These are phyloP conservation scores for Acanthochromis polyacanthus DNA, from an alignment of 2,113 vertebrate genomes.

Conservation along the genomic window DNA sequence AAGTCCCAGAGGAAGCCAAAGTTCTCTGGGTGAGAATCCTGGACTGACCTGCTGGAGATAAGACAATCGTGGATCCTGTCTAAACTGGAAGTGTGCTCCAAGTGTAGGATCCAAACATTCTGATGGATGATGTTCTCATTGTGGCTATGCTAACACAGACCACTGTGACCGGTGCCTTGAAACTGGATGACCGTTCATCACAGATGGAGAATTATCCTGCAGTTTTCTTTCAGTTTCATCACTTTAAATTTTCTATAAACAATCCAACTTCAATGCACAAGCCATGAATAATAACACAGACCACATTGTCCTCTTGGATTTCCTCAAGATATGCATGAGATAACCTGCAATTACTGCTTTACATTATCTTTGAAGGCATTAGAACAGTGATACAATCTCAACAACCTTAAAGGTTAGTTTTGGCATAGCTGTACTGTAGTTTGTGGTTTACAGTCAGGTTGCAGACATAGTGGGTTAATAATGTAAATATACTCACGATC, in stretches of 20 bases:
- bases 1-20: slow-evolving; percentile 51
- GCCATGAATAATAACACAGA: slow-evolving; percentile 36
- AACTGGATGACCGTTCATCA: slow-evolving; percentile 6
- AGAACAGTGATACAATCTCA: slow-evolving; percentile 64
- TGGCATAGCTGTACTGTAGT: slow-evolving; percentile 56
- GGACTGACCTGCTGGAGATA: background rate
- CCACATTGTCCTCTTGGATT: slow-evolving; percentile 53
- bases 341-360: slow-evolving; percentile 70
- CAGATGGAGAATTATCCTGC: slow-evolving; percentile 11
- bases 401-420: slow-evolving; percentile 69
- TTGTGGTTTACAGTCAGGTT: slow-evolving; percentile 71
- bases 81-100: slow-evolving; percentile 18
- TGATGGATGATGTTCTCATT: slow-evolving; percentile 6
- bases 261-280: slow-evolving; percentile 19
- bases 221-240: slow-evolving; percentile 23
- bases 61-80: slow-evolving; percentile 25
- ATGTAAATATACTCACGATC: slow-evolving; percentile 66
- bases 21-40: slow-evolving; percentile 37
- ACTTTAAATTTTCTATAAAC: slow-evolving; percentile 13
- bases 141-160: slow-evolving; percentile 17
- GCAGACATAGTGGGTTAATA: slow-evolving; percentile 61
- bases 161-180: slow-evolving; percentile 7
- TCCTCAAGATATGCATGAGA: slow-evolving; percentile 41
- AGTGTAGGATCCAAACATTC: slow-evolving; percentile 1
- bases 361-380: slow-evolving; percentile 55